phyloP scores from a whole-genome alignment of 2,113 vertebrate genomes.

The Odocoileus virginianus region DNA sequence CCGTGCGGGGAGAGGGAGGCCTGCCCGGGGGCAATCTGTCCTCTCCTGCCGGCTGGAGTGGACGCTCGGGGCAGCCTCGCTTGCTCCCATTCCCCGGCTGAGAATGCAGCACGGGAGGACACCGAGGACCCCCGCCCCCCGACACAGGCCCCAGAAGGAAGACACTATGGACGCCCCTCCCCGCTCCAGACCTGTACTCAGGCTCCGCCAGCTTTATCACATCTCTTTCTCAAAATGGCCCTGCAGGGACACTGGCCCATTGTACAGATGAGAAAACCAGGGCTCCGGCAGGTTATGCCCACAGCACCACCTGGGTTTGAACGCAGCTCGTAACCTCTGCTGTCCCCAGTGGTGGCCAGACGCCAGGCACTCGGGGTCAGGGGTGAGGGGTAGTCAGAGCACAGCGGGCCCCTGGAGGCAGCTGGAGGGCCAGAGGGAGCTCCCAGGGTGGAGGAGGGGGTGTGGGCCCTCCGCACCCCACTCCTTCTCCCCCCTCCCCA shows the following conservation, averaged over 20 bases:
- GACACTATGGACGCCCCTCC: background rate
- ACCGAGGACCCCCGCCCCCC: background rate
- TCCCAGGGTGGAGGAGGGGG: background rate
- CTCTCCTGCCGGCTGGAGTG: accelerated
- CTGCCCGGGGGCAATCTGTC: background rate
- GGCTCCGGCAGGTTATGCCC: background rate
- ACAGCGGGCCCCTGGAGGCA: background rate
- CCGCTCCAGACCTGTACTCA: background rate
- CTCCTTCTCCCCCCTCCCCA: background rate
- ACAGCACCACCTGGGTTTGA: accelerated
- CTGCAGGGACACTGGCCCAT: background rate
- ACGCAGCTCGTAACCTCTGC: too few relatives aligned
- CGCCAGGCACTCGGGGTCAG: background rate
- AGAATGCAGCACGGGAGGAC: accelerated
- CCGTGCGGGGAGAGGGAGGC: accelerated
- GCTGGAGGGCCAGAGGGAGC: background rate
- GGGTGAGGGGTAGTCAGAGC: background rate
- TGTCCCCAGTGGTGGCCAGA: accelerated
- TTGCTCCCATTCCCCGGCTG: accelerated
- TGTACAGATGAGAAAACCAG: background rate
- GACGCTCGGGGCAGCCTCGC: background rate
- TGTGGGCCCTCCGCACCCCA: background rate
- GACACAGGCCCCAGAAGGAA: accelerated
- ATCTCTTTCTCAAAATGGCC: background rate
- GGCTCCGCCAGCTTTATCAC: background rate